Evolutionary conservation across 2,888 invertebrate genomes (phyloP).

Genomic region (Pseudeuparius sepicola): DNA sequence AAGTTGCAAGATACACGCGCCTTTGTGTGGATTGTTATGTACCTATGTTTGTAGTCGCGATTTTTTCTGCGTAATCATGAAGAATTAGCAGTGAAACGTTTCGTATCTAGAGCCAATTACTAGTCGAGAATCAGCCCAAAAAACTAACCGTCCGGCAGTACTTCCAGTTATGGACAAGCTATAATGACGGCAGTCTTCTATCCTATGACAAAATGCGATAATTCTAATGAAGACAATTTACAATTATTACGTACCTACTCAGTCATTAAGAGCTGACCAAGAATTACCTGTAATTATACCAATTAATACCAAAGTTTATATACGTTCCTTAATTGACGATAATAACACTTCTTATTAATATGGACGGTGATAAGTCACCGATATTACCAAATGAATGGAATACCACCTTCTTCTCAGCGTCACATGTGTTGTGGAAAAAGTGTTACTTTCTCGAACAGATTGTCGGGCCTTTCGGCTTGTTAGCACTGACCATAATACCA

Average conservation of each 20-base stretch:
- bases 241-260: constrained; percentile 33
- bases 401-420: constrained; percentile 16
- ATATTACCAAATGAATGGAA: constrained; percentile 20
- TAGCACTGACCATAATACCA: no score
- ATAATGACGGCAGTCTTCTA: constrained; percentile 28
- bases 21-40: no score
- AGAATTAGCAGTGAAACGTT: constrained; percentile 27
- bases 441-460: no score
- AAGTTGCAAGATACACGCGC: no score
- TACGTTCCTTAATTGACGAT: constrained; percentile 31
- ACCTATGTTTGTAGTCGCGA: no score
- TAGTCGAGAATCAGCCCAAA: constrained; percentile 30
- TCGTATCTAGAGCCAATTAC: constrained; percentile 32
- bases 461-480: no score
- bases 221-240: constrained; percentile 35
- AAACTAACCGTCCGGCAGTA: constrained; percentile 30
- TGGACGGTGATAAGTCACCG: constrained; percentile 16
- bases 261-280: constrained; percentile 32
- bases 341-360: constrained; percentile 28
- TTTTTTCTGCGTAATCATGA: constrained; percentile 30
- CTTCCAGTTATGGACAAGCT: constrained; percentile 32
- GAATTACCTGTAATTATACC: constrained; percentile 35
- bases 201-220: constrained; percentile 33
- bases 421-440: no score
- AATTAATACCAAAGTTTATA: constrained; percentile 35